Evolutionary conservation across 1,140 invertebrate species (phyloP).

Genomic region (Heliconius hermathena): DNA sequence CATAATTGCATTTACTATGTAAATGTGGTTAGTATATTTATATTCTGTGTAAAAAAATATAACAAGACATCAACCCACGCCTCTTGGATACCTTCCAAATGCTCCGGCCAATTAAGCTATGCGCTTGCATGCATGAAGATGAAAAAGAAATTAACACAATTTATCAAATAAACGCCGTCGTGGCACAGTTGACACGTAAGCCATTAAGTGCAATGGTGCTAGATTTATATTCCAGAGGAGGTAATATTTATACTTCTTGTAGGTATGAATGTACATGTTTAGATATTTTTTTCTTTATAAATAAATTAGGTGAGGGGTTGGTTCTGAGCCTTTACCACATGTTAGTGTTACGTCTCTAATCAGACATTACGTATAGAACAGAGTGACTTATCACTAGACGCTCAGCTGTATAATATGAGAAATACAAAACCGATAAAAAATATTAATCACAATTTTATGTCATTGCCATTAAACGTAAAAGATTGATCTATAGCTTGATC

Average conservation of each 20-base stretch:
- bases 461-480: conserved; percentile 35
- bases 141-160: conserved; percentile 13
- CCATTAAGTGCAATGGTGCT: no score
- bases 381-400: background rate
- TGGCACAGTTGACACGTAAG: background rate
- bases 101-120: conserved; percentile 4
- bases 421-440: background rate
- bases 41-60: background rate
- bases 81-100: conserved; percentile 4
- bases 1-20: no score
- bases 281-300: no score
- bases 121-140: conserved; percentile 2
- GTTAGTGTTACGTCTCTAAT: no score
- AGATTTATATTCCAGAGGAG: no score
- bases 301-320: no score
- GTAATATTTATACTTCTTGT: no score
- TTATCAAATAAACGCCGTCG: conserved; percentile 2
- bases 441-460: conserved; percentile 11
- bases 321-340: no score
- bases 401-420: no score
- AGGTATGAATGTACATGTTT: no score
- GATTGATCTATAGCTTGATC: conserved; percentile 60
- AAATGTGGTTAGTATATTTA: background rate
- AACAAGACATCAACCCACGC: background rate
- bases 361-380: background rate